phyloP scores from a whole-genome alignment of 2,888 invertebrate genomes.

The Anoncus sp. region DNA sequence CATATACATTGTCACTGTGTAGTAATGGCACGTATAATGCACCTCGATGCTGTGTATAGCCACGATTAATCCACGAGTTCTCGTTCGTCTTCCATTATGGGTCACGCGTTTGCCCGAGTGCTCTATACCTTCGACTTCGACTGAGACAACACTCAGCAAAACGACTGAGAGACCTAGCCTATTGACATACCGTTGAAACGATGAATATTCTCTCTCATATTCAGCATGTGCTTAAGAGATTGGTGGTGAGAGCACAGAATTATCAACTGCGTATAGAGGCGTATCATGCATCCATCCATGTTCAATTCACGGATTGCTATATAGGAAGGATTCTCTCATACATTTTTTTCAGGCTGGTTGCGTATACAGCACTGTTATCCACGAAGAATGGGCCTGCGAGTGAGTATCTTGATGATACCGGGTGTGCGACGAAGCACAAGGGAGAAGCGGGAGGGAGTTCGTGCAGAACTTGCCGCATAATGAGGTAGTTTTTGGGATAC shows the following conservation, averaged over 20 bases:
- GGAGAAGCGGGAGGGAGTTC: conserved; percentile 8
- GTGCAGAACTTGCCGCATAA: conserved; percentile 50
- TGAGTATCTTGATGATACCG: conserved; percentile 38
- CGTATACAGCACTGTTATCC: not conserved
- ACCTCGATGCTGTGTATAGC: conserved; percentile 32
- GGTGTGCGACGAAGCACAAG: conserved; percentile 7
- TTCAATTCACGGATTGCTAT: conserved; percentile 23
- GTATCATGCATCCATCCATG: conserved; percentile 34
- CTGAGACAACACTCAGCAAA: conserved; percentile 3
- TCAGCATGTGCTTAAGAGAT: not conserved
- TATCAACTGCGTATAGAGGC: conserved; percentile 22
- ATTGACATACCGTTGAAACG: not conserved
- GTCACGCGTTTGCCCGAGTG: conserved; percentile 34
- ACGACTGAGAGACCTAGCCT: not conserved
- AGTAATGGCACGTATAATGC: conserved; percentile 42
- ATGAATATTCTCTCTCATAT: not conserved
- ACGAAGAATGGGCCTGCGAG: conserved; percentile 36
- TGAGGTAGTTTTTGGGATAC: conserved; percentile 41
- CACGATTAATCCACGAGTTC: conserved; percentile 56
- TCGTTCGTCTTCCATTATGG: conserved; percentile 47
- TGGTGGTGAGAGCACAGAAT: not conserved
- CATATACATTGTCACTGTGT: conserved; percentile 4
- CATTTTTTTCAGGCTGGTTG: not conserved
- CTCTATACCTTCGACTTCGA: too few species aligned
- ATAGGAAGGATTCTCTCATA: too few species aligned